phyloP scores from a whole-genome alignment of 2,113 vertebrate species.

The Mobula birostris region DNA sequence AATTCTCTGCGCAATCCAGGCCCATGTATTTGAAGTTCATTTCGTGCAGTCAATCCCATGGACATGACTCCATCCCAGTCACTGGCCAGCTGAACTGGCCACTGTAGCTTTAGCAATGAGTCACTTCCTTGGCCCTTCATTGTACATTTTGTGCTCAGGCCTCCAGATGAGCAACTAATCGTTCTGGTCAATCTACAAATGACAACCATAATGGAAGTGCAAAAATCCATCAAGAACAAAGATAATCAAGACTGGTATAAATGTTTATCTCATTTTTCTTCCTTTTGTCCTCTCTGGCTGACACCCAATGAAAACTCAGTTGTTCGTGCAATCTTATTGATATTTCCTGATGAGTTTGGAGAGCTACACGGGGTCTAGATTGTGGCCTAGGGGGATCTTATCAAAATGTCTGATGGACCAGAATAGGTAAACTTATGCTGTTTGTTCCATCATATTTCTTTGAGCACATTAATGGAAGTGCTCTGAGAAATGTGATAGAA shows the following conservation, averaged over 20 bases:
- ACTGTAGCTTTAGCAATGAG: background rate
- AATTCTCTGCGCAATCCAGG: no score
- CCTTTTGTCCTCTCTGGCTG: background rate
- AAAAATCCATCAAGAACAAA: background rate
- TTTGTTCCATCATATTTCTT: no score
- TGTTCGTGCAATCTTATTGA: background rate
- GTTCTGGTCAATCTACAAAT: background rate
- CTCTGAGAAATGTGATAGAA: slow-evolving; percentile 20
- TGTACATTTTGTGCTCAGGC: background rate
- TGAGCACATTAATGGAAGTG: background rate
- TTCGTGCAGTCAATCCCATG: no score
- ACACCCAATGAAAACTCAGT: background rate
- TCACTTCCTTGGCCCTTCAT: background rate
- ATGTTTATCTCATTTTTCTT: background rate
- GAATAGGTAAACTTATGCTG: background rate
- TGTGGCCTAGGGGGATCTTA: background rate
- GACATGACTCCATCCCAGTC: no score
- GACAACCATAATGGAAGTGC: background rate
- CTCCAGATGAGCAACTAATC: background rate
- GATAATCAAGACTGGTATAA: background rate
- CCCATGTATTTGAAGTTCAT: no score
- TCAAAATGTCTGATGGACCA: background rate
- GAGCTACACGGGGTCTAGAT: background rate
- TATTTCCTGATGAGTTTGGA: background rate
- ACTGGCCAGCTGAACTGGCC: background rate